A percentile compares a stretch with the other conserved stretches of the same genome.
Conservation (phyloP, 2,888 invertebrate genomes). For the Balanococcus diminutus region DNA sequence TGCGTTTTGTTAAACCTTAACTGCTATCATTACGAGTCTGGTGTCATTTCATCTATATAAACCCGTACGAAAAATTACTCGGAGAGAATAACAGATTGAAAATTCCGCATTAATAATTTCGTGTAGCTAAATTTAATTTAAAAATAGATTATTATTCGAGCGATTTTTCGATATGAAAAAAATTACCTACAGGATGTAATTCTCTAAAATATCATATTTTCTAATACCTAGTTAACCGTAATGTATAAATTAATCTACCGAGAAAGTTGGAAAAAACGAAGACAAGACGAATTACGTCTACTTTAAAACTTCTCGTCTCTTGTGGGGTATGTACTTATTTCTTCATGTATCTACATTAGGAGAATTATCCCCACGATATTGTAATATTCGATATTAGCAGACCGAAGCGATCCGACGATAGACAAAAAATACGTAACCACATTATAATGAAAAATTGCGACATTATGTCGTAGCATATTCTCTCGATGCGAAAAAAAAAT, state of each 20-base stretch:
- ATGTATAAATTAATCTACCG: background rate
- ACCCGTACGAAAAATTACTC: conserved; percentile 7
- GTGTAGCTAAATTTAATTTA: background rate
- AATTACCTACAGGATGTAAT: background rate
- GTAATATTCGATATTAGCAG: background rate
- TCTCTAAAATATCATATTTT: background rate
- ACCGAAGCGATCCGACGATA: background rate
- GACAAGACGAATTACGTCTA: background rate
- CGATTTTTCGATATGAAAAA: background rate
- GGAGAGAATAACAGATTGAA: background rate
- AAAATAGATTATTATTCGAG: background rate
- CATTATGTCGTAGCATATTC: background rate
- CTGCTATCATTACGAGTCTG: conserved; percentile 13
- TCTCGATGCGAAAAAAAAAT: background rate
- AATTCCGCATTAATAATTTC: conserved; percentile 2
- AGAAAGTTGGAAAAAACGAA: background rate
- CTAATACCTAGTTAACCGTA: background rate
- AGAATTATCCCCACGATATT: background rate
- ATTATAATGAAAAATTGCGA: background rate
- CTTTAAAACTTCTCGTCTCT: background rate
- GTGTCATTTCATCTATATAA: conserved; percentile 13
- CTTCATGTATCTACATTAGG: background rate
- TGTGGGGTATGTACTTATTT: background rate
- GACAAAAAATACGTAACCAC: background rate
- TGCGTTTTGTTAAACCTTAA: conserved; percentile 13